Conservation (phyloP, 2,888 invertebrate species). For the Machimus atricapillus region DNA sequence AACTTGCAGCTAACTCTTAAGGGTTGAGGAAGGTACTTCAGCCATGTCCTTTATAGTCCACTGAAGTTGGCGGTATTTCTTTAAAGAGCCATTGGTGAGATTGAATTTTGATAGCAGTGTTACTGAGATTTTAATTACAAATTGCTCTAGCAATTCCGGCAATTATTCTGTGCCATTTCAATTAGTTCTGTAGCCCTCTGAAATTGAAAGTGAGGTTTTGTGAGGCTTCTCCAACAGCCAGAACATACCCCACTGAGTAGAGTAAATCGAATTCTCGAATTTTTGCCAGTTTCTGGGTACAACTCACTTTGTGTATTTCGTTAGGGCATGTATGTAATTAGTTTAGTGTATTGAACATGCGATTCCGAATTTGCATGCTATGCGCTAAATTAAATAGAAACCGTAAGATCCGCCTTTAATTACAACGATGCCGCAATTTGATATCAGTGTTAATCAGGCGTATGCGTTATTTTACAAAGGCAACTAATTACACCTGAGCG, state of each 20-base stretch:
- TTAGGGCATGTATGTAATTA: background rate
- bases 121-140: slow-evolving; percentile 16
- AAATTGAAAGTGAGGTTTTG: background rate
- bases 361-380: background rate
- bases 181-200: background rate
- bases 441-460: slow-evolving; percentile 4
- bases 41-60: slow-evolving; percentile 7
- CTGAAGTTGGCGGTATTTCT: background rate
- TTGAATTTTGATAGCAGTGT: slow-evolving; percentile 12
- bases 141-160: background rate
- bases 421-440: background rate
- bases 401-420: background rate
- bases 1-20: slow-evolving; percentile 8
- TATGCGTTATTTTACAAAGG: background rate
- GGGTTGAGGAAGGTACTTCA: background rate
- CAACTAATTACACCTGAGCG: slow-evolving; percentile 12
- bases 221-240: background rate
- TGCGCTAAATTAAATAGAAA: background rate
- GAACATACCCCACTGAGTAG: background rate
- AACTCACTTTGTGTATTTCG: background rate
- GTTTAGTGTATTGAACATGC: background rate
- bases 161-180: slow-evolving; percentile 20
- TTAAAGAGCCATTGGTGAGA: background rate
- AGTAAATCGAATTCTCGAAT: background rate
- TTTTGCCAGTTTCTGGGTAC: background rate